phyloP scores from a whole-genome alignment of 2,113 vertebrate species.

The Xenopus borealis region DNA sequence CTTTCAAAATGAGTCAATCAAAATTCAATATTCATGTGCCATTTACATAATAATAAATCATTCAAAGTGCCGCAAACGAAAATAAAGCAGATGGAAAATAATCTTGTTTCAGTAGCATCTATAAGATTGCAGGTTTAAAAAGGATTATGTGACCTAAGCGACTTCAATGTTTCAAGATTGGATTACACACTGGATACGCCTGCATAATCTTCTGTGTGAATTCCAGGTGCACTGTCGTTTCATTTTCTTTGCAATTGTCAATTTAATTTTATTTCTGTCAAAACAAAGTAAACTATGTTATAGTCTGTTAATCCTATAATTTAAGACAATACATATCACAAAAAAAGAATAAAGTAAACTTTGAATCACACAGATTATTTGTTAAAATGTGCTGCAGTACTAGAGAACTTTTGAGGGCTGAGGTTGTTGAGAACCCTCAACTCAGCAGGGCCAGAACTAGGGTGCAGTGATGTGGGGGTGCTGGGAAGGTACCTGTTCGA shows the following conservation, averaged over 20 bases:
- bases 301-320: constrained; percentile 36
- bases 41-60: constrained; percentile 41
- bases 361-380: constrained; percentile 13
- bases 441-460: no score
- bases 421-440: no score
- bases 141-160: constrained; percentile 45
- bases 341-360: constrained; percentile 27
- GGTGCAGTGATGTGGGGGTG: no score
- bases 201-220: constrained; percentile 40
- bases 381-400: background rate
- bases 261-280: constrained; percentile 44
- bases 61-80: constrained; percentile 30
- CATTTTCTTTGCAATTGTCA: constrained; percentile 40
- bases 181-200: constrained; percentile 40
- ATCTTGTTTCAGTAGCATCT: constrained; percentile 43
- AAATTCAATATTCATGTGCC: constrained; percentile 39
- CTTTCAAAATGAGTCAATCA: constrained; percentile 36
- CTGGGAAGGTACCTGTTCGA: no score
- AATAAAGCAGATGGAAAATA: constrained; percentile 43
- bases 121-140: constrained; percentile 42
- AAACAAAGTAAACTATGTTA: constrained; percentile 33
- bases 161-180: constrained; percentile 43
- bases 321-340: constrained; percentile 27
- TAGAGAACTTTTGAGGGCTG: background rate
- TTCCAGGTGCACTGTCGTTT: constrained; percentile 42